Base-by-base conservation (phyloP, 1,140 invertebrate genomes). In the Rhysida immarginata region DNA sequence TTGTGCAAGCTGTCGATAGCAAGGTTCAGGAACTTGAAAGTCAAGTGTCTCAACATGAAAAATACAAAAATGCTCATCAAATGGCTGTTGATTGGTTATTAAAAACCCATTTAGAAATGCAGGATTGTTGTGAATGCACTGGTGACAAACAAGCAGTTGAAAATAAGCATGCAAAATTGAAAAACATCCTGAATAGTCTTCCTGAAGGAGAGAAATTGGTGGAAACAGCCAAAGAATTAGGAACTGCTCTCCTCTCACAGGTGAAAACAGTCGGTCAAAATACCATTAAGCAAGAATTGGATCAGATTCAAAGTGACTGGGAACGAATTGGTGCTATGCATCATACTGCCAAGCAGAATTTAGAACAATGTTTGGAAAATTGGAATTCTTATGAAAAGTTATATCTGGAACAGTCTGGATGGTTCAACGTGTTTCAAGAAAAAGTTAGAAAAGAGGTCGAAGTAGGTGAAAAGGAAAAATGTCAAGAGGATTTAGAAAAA, bases 21-120 rank as follows among this genome's bases (percentile, higher is more conserved):
- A 65, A 62, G 20, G 64, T 71, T 41, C 54, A 53, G 71, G 80
- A 78, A 61, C 70, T 90, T 26, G 84, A 90, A 66, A 75, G 80
- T 29, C 85, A 93, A 72, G 87, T 93, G 0, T 82, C 81, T 57
- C 81, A 84, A 55, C 89, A 95, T 61, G 89, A 94, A 62, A 79
- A 83, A 59, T 94, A 90, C 68, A 84, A 87, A 63, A 79, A 81
- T 62, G 78, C 81, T 0, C 87, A 85, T 59, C 82, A 84, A 57
- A 83, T 83, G 62, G 83, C 88, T 59, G 79, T 83, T 46, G 88
- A 93, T 59, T 94, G 87, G 85, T 76, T 96, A n/a, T 77, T 85
- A 42, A 83, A 82, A 60, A 81, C 82, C 2, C 81, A 87, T 65
- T 77, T 89, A 18, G 81, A 87, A 56, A 77, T 92, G 26, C 89